phyloP scores from a whole-genome alignment of 2,888 invertebrate species.

The Xylophagus ater region DNA sequence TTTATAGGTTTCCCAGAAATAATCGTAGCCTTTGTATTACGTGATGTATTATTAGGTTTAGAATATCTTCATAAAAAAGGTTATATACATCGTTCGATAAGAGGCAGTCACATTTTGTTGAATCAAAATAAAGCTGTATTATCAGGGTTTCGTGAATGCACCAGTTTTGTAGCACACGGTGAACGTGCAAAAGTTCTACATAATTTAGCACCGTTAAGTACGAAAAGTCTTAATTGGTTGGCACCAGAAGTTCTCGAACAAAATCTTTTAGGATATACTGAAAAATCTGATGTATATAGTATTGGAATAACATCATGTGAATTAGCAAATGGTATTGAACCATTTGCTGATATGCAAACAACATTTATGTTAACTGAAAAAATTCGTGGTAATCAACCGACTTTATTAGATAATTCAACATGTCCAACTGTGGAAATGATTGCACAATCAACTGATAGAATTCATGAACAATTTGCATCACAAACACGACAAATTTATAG shows the following conservation, averaged over 20 bases:
- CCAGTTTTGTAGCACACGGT: constrained; percentile 60
- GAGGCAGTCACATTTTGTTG: constrained; percentile 74
- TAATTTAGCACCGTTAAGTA: constrained; percentile 58
- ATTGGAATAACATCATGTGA: constrained; percentile 81
- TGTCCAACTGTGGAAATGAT: constrained; percentile 44
- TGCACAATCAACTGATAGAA: constrained; percentile 36
- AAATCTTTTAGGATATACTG: constrained; percentile 77
- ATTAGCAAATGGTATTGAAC: constrained; percentile 78
- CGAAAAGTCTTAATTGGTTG: constrained; percentile 65
- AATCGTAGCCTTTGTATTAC: constrained; percentile 65
- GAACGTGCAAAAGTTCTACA: constrained; percentile 57
- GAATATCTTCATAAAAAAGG: constrained; percentile 77
- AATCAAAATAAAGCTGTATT: constrained; percentile 58
- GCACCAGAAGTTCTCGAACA: constrained; percentile 87
- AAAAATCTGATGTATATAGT: constrained; percentile 85
- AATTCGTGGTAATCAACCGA: constrained; percentile 60
- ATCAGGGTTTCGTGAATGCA: constrained; percentile 69
- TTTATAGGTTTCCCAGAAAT: constrained; percentile 68
- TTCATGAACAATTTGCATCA: constrained; percentile 28
- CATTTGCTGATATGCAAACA: constrained; percentile 73
- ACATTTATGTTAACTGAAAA: constrained; percentile 89
- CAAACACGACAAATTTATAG: constrained; percentile 43
- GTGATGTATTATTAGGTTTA: constrained; percentile 66
- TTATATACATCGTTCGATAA: constrained; percentile 74
- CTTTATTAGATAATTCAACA: constrained; percentile 61